These are phyloP conservation scores for Lutjanus campechanus DNA, from an alignment of 2,797 vertebrate species.

Conservation along the genomic window DNA sequence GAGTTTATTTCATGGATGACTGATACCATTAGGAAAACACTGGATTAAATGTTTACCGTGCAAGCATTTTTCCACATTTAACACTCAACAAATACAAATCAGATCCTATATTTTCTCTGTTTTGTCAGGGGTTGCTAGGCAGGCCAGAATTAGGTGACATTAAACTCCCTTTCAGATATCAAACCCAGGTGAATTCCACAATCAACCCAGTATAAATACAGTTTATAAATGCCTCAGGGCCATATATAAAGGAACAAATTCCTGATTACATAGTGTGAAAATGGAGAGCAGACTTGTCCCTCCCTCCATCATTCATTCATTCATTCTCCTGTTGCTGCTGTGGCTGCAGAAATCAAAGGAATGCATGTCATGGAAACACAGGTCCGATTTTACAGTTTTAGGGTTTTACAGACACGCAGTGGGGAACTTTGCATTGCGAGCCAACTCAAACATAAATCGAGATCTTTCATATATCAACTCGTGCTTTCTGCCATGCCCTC, in stretches of 20 bases:
- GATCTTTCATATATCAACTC: conserved; percentile 41
- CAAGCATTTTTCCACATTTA: neutral
- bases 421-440: neutral
- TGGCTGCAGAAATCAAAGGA: conserved; percentile 50
- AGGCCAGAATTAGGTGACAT: neutral
- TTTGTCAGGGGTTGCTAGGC: neutral
- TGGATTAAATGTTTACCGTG: neutral
- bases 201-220: neutral
- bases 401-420: conserved; percentile 45
- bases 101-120: neutral
- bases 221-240: conserved; percentile 14
- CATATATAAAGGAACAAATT: conserved; percentile 21
- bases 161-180: neutral
- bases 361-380: conserved; percentile 66
- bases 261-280: conserved; percentile 26
- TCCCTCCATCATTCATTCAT: conserved; percentile 21
- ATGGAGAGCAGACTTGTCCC: conserved; percentile 5
- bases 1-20: neutral
- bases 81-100: conserved; percentile 4
- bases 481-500: neutral
- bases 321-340: conserved; percentile 6
- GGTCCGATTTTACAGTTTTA: conserved; percentile 62
- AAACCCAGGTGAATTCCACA: conserved; percentile 28
- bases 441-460: conserved; percentile 51
- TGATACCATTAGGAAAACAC: neutral